Evolutionary conservation across 2,888 invertebrate species (phyloP), one percentile per base, ranked within the genome.

Genomic region (Graphium colonna): DNA sequence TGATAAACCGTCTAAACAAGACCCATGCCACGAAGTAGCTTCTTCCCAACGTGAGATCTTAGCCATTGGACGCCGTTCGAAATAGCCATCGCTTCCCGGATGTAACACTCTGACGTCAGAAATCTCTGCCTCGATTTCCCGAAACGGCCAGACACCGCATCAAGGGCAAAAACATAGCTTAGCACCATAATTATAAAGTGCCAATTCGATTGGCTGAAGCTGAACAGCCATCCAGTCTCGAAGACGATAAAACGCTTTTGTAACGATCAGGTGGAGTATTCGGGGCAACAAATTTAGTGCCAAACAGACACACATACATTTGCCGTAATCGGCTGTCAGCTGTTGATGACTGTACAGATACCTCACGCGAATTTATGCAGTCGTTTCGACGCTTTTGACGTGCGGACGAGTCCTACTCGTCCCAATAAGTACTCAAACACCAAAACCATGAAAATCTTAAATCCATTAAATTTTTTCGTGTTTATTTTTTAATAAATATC

Each of bases 81-180:
- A 82, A 84, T 83, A 82, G 80, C 82, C 73, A 65, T 76, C 69
- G 79, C 83, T 85, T 87, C 86, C 86, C 86, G 86, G 85, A 87
- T 86, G 83, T 81, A 58, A 57, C 64, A 58, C 63, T 68, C 68
- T 82, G 80, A 83, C 86, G 84, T 86, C 85, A 83, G 62, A 59
- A 73, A 84, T 82, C 81, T 84, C 75, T 39, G 68, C 65, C 21
- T 71, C 71, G 77, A 78, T 75, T 78, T 76, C 73, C 72, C 69
- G 72, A 77, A 74, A 70, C 62, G 53, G 52, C 44, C 55, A 50
- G 60, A 67, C 68, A 8, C 17, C 17, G 40, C 16, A 26, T 63
- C 73, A 72, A 68, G 71, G 61, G 56, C 58, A 62, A 79, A 8
- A 36, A 71, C 70, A 68, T 65, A 61, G 66, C 71, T 72, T 82